Base-by-base conservation (phyloP, 2,888 invertebrate genomes). In the Ethmia dodecea region DNA sequence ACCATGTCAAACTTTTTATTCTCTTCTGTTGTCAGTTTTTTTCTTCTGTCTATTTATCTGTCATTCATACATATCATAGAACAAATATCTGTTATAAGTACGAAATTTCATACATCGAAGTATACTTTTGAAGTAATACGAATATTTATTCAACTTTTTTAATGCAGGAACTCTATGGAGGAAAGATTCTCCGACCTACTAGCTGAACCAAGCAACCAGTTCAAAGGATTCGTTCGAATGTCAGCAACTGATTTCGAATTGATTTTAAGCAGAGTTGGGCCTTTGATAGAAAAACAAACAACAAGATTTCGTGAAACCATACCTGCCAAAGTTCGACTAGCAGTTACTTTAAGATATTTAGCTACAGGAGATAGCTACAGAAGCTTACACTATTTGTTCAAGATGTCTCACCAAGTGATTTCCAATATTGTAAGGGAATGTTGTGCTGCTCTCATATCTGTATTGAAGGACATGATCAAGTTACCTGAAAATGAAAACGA, bases 331-430 rank as follows among this genome's bases (percentile, higher is more conserved):
- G 13, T 31, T 9, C 26, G 35, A 24, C 11, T 35, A 20, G 35
- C 35, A 16, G n/a, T 35, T 10, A 31, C 35, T 20, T 20, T 35
- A 27, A 20, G 26, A 20, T 35, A 27, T 31, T 27, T 31, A 27
- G 29, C 30, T 15, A 30, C 30, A 12, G 30, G 30, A 13, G 30
- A 30, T 20, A 30, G 13, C 13, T 30, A 20, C 10, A 14, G 30
- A 30, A 30, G 30, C n/a, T 13, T 30, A 5, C 30, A 30, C 10
- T 30, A 12, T 30, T 20, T 30, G 13, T 30, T 30, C 30, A 30
- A 30, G 10, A 20, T 18, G 13, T 35, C 29, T 25, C 27, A 24
- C 24, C 29, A 27, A 35, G 15, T 25, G 9, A 35, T 29, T 29
- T 24, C 35, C 5, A 16, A 16, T 12, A 35, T 24, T 25, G 20